A percentile compares a stretch with the other conserved stretches of the same genome.
Evolutionary conservation across 2,888 invertebrate species (phyloP).

Genomic region (Pedicia rivosa): DNA sequence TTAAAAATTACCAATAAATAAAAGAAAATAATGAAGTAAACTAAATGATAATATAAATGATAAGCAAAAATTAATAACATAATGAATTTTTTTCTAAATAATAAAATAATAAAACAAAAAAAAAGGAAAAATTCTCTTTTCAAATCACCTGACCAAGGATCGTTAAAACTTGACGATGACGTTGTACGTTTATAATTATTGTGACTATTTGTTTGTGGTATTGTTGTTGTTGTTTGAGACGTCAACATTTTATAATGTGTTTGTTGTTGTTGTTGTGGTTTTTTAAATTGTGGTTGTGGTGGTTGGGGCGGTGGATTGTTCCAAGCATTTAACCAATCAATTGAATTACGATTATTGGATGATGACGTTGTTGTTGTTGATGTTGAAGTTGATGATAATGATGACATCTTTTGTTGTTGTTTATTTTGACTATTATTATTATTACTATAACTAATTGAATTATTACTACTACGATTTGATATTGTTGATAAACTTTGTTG

Average conservation of each 20-base stretch:
- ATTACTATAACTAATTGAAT: constrained; percentile 7
- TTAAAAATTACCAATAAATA: no score
- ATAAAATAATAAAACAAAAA: constrained; percentile 16
- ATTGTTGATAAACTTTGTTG: constrained; percentile 14
- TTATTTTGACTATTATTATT: constrained; percentile 6
- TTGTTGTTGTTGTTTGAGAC: constrained; percentile 5
- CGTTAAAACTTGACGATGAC: constrained; percentile 9
- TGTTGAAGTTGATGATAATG: constrained; percentile 5
- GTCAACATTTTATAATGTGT: constrained; percentile 1
- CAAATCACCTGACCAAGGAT: constrained; percentile 16
- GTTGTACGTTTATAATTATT: constrained; percentile 1
- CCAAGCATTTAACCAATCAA: constrained; percentile 15
- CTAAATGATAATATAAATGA: no score
- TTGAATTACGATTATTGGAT: constrained; percentile 9
- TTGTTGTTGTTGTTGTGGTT: constrained; percentile 1
- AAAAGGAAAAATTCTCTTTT: constrained; percentile 15
- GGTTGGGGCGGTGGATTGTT: constrained; percentile 13
- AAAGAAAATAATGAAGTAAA: no score
- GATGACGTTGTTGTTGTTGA: constrained; percentile 4
- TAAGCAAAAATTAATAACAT: constrained; percentile 9
- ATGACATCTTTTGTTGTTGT: no score
- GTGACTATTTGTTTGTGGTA: constrained; percentile 9
- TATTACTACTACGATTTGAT: constrained; percentile 11
- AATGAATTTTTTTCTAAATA: constrained; percentile 13
- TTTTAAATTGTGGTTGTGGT: neutral